Conservation (phyloP, 2,113 vertebrate genomes). For the Malaclemys terrapin region DNA sequence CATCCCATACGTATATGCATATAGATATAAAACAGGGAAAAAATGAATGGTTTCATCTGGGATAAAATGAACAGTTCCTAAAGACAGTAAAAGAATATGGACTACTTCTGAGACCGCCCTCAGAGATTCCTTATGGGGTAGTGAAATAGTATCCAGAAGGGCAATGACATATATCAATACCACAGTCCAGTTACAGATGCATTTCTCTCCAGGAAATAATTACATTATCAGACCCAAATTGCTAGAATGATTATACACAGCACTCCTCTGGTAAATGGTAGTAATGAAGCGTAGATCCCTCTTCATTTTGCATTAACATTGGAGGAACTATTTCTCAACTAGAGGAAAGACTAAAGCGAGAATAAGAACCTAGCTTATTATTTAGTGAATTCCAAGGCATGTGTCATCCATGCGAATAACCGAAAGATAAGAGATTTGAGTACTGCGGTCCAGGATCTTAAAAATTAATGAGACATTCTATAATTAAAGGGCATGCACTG, state of each 20-base stretch:
- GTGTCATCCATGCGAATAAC: not conserved
- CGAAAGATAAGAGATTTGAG: not conserved
- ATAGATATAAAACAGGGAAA: not conserved
- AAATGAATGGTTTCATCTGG: not conserved
- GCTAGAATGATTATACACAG: not conserved
- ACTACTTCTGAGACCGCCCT: not conserved
- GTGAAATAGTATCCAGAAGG: not conserved
- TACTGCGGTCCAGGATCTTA: not conserved
- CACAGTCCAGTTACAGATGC: not conserved
- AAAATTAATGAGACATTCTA: not conserved
- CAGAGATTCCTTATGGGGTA: not conserved
- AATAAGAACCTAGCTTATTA: not conserved
- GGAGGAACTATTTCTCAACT: not conserved
- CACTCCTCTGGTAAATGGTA: not conserved
- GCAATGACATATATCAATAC: fast-evolving
- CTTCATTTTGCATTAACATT: not conserved
- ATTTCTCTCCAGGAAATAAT: not conserved
- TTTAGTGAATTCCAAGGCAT: conserved; percentile 13
- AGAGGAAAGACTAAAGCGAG: conserved; percentile 6
- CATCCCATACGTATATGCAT: not conserved
- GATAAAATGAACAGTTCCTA: not conserved
- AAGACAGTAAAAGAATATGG: not conserved
- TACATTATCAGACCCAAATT: not conserved
- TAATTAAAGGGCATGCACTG: not conserved
- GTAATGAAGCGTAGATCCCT: not conserved